Base-by-base conservation (phyloP, 2,797 vertebrate genomes). In the Syndactyla subalaris region DNA sequence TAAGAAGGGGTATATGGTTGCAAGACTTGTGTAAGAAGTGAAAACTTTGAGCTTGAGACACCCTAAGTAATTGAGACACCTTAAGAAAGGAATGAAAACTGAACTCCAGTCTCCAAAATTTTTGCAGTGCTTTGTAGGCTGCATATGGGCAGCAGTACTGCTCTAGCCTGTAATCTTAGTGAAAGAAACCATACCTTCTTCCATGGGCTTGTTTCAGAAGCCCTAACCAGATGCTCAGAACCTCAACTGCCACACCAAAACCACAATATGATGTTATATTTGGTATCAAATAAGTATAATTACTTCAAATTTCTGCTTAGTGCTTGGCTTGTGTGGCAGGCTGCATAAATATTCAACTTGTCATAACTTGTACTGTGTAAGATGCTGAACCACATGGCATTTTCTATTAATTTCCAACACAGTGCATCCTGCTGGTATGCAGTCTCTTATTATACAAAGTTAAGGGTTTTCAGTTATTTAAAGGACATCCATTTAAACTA, bases 391-490 rank as follows among this genome's bases (percentile, higher is more conserved):
- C 6, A 4, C 13, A 7, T 70, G 88, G 76, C 63, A 82, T 87
- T 88, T 83, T 88, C 63, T 87, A 55, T 90, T 86, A 52, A 85
- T 73, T 95, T 92, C 63, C 58, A 75, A 39, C 36, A 75, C 18
- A 68, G 72, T 86, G 51, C 39, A 36, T 59, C 12, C 34, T 88
- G 48, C 63, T 85, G 66, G 8, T 45, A 59, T 62, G 55, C 48
- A 57, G 41, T 63, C 17, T 16, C 9, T 95, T 90, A 52, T 82
- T 91, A 71, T 27, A 84, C 32, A 92, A 70, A 92, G 75, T 45
- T 39, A 89, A 74, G 65, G 12, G 6, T 32, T 85, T 73, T 88
- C 51, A 94, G 8, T 90, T 87, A 90, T 88, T 84, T 90, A 94
- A 93, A 88, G 36, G 48, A 84, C 51, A 79, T 65, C 41, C 76